Base-by-base conservation (phyloP, 2,797 vertebrate species). In the Glossophaga mutica region DNA sequence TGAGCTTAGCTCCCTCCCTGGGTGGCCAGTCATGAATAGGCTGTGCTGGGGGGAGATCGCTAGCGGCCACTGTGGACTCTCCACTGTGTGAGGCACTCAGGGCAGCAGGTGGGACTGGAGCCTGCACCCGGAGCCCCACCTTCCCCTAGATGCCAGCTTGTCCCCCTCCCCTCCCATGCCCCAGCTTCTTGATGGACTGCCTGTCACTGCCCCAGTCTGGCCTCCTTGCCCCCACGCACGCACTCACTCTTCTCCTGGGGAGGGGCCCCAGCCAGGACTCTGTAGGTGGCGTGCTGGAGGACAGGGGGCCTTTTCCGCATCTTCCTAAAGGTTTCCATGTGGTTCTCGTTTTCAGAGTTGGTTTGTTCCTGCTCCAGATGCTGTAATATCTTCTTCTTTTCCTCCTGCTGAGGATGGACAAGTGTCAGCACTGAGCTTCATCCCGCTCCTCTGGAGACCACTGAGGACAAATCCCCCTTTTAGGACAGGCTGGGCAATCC, bases 191-290 rank as follows among this genome's bases (percentile, higher is more conserved):
- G 3, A 5, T 16, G 2, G 48, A 37, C 39, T 14, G 39, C 18
- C 29, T n/a, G 14, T 37, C 8, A 22, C 29, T 14, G 0, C 34
- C 22, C 42, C 21, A 6, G 68, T 16, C 21, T 15, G n/a, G 22
- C 50, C 32, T 1, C 12, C 18, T 22, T 55, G 1, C 18, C 16
- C 21, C 71, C 73, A 0, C 3, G 12, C 73, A 0, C 3, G 12
- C 68, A 98, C 98, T 98, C 96, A 98, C 98, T 98, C 96, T 98
- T 98, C 48, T 0, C 52, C 16, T 71, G n/a, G 6, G 96, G 24
- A 0, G 4, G 85, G 12, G 52, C 77, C 88, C 98, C 98, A 57
- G 96, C 97, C 0, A 98, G 96, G 76, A 97, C 82, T 8, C 46
- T 88, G 92, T 97, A 98, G 86, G 97, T 97, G 93, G 98, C 0